Percentiles rank a stretch among this genome's conserved stretches.
Evolutionary conservation across 2,797 vertebrate genomes (phyloP).

Genomic region (Xerus rutilus): DNA sequence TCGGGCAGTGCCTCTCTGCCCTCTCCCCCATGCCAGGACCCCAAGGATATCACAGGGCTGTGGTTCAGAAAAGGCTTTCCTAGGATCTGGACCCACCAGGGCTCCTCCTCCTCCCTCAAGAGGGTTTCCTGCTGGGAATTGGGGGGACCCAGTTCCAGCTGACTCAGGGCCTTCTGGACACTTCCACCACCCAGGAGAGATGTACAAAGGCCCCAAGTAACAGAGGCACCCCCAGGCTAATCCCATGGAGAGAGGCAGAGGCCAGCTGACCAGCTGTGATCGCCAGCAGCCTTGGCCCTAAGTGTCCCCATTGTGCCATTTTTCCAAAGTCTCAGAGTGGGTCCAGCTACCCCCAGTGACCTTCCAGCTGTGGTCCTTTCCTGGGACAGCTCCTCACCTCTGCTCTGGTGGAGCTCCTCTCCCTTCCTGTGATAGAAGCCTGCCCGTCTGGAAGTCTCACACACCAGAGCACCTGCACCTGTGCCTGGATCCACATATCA

Average conservation of each 20-base stretch:
- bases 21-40: neutral
- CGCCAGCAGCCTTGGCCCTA: neutral
- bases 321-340: neutral
- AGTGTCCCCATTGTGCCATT: neutral
- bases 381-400: neutral
- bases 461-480: accelerated
- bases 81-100: neutral
- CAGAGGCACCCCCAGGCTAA: neutral
- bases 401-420: neutral
- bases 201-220: neutral
- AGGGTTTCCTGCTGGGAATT: neutral
- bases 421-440: neutral
- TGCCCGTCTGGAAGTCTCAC: neutral
- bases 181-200: neutral
- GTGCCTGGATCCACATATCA: accelerated
- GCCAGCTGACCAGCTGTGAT: neutral
- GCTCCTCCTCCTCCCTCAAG: neutral
- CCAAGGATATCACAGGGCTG: too few species aligned
- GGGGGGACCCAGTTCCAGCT: neutral
- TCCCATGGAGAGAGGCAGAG: neutral
- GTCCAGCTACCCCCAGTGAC: neutral
- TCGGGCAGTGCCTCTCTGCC: accelerated
- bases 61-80: neutral
- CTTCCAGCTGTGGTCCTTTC: neutral
- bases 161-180: neutral